phyloP scores from a whole-genome alignment of 2,888 invertebrate species.

The Synanthedon vespiformis region DNA sequence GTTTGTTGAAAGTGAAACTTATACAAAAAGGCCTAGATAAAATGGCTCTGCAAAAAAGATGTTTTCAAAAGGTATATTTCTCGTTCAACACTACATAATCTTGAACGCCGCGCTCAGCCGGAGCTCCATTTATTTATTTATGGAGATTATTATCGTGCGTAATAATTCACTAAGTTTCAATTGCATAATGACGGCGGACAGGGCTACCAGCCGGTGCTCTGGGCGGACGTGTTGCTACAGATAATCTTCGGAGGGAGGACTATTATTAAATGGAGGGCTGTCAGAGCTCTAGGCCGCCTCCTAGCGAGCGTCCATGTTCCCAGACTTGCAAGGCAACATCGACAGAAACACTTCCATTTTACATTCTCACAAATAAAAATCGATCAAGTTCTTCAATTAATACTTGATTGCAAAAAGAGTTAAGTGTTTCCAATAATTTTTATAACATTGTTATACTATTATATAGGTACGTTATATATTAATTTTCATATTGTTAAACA shows the following conservation, averaged over 20 bases:
- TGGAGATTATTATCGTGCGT: conserved; percentile 65
- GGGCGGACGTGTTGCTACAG: conserved; percentile 47
- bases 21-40: neutral
- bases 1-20: neutral
- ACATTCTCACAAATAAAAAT: neutral
- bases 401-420: too few species aligned
- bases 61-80: neutral
- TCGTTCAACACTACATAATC: neutral
- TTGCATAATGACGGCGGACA: conserved; percentile 67
- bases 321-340: conserved; percentile 3
- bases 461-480: too few species aligned
- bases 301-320: conserved; percentile 11
- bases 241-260: conserved; percentile 54
- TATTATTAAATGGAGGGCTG: conserved; percentile 62
- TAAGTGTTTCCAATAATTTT: too few species aligned
- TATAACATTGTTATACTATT: too few species aligned
- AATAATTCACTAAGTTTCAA: conserved; percentile 71
- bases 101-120: conserved; percentile 6
- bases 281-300: conserved; percentile 39
- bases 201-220: conserved; percentile 50
- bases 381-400: too few species aligned
- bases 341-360: neutral
- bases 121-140: conserved; percentile 61
- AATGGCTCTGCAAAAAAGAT: neutral
- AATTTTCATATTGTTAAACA: too few species aligned